Percentiles rank a stretch among this genome's conserved stretches.
phyloP scores from a whole-genome alignment of 2,888 invertebrate species.

The Lapara coniferarum region DNA sequence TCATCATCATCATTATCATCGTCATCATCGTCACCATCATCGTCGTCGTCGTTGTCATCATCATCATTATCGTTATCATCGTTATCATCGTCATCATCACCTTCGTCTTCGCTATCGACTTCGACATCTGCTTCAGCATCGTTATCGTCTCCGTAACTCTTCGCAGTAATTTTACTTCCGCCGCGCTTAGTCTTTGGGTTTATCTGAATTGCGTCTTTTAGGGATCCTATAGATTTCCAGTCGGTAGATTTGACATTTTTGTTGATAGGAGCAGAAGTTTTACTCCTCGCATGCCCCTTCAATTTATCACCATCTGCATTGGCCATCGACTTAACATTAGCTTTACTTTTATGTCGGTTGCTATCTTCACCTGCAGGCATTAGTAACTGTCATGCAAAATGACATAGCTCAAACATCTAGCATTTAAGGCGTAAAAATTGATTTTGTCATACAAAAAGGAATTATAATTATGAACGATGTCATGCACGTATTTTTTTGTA shows the following conservation, averaged over 20 bases:
- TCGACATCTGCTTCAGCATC: constrained; percentile 60
- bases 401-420: constrained; percentile 83
- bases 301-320: constrained; percentile 78
- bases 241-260: constrained; percentile 49
- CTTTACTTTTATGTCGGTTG: constrained; percentile 74
- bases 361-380: constrained; percentile 85
- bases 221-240: constrained; percentile 65
- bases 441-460: constrained; percentile 44
- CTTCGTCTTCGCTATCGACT: constrained; percentile 59
- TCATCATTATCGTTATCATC: constrained; percentile 71
- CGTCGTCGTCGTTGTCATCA: constrained; percentile 61
- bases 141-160: constrained; percentile 46
- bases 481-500: constrained; percentile 75
- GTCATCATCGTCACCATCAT: constrained; percentile 67
- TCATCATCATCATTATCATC: constrained; percentile 69
- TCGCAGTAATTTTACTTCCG: constrained; percentile 19
- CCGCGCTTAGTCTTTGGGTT: constrained; percentile 43
- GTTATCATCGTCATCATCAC: constrained; percentile 75
- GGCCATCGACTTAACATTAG: constrained; percentile 77
- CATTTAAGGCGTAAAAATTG: constrained; percentile 72
- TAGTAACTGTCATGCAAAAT: constrained; percentile 85
- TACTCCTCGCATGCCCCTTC: constrained; percentile 61
- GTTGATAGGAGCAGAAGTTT: constrained; percentile 46
- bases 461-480: constrained; percentile 74
- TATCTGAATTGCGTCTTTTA: constrained; percentile 60